A percentile compares a stretch with the other conserved stretches of the same genome.
Evolutionary conservation across 2,113 vertebrate species (phyloP).

Genomic region (Raja brachyura): DNA sequence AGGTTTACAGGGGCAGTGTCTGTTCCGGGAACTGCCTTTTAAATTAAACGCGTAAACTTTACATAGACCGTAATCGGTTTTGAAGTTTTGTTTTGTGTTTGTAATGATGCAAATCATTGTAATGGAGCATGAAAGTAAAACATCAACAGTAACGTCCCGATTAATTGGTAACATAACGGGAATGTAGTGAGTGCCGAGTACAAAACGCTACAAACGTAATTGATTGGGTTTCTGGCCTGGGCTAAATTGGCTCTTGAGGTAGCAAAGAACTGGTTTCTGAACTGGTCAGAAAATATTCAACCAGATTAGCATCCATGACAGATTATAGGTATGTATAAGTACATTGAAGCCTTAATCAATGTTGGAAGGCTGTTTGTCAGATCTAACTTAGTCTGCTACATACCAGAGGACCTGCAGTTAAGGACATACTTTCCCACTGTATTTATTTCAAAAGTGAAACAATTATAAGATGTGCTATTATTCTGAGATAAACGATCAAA

Average conservation of each 20-base stretch:
- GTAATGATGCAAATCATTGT: background rate
- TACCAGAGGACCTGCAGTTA: background rate
- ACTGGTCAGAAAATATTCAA: background rate
- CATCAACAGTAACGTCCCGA: background rate
- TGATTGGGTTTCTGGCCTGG: background rate
- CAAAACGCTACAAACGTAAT: background rate
- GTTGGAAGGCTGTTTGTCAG: too few relatives aligned
- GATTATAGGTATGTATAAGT: background rate
- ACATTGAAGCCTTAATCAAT: background rate
- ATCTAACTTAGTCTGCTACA: background rate
- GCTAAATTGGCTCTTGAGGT: background rate
- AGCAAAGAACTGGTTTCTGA: too few relatives aligned
- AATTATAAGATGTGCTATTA: too few relatives aligned
- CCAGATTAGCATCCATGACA: background rate
- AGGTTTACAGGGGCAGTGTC: background rate
- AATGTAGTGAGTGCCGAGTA: background rate
- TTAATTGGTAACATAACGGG: background rate
- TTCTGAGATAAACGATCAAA: background rate
- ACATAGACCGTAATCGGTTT: background rate
- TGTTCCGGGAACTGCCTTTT: background rate
- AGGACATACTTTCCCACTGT: background rate
- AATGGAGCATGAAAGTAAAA: background rate
- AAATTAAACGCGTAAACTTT: background rate
- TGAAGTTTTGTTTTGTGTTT: background rate
- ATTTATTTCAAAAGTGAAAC: background rate